Conservation (phyloP, 2,113 vertebrate genomes). For the Campylomormyrus tamandua region DNA sequence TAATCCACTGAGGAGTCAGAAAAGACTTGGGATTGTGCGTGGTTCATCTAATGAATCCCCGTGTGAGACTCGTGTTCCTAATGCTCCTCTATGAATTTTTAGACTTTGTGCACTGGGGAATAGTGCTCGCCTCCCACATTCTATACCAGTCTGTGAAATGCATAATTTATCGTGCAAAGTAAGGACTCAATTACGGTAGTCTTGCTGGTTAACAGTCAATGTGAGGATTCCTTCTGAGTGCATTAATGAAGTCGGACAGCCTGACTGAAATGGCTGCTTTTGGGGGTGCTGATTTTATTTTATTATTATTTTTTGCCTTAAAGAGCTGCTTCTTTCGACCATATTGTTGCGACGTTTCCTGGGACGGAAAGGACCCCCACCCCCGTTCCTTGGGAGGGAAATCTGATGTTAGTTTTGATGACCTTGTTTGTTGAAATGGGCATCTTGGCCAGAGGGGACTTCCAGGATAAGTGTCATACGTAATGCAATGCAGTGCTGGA, state of each 20-base stretch:
- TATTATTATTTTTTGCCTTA: neutral
- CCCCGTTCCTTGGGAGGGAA: neutral
- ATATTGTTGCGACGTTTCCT: neutral
- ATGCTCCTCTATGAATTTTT: neutral
- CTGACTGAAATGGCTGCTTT: neutral
- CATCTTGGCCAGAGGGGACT: neutral
- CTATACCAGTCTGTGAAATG: neutral
- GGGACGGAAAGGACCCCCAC: neutral
- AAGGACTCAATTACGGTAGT: neutral
- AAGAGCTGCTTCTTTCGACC: constrained; percentile 3
- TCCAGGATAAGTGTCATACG: neutral
- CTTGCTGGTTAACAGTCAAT: constrained; percentile 10
- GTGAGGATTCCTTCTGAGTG: neutral
- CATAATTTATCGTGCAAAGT: constrained; percentile 15
- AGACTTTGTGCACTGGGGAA: neutral
- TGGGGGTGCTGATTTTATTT: neutral
- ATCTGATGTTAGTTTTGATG: neutral
- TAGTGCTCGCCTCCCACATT: neutral
- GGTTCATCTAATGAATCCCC: constrained; percentile 2
- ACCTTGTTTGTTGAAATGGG: neutral
- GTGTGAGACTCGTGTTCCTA: neutral
- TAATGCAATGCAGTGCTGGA: neutral
- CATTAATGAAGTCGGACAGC: constrained; percentile 4
- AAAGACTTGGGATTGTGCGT: neutral
- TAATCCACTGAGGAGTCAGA: neutral